These are phyloP conservation scores for Maniola hyperantus DNA, from an alignment of 2,888 invertebrate genomes.

Conservation along the genomic window DNA sequence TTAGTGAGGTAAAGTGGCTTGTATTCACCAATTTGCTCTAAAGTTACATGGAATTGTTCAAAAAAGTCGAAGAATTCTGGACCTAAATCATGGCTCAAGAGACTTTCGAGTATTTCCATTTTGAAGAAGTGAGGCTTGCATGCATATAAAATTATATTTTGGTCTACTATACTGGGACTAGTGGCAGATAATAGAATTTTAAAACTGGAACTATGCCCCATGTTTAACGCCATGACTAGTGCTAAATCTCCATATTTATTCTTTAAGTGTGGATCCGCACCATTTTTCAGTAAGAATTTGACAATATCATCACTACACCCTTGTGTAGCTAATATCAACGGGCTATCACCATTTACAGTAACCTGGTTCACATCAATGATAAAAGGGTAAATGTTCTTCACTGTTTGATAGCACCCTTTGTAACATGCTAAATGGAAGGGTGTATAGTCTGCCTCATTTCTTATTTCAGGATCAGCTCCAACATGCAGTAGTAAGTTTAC, in stretches of 20 bases:
- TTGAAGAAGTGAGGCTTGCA: slow-evolving; percentile 74
- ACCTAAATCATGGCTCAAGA: slow-evolving; percentile 66
- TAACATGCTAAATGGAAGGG: slow-evolving; percentile 75
- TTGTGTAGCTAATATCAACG: slow-evolving; percentile 64
- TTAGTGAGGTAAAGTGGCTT: slow-evolving; percentile 57
- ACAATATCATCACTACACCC: slow-evolving; percentile 61
- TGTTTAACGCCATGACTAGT: slow-evolving; percentile 62
- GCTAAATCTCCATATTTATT: slow-evolving; percentile 61
- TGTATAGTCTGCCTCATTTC: slow-evolving; percentile 64
- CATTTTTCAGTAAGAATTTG: slow-evolving; percentile 62
- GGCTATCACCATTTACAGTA: slow-evolving; percentile 61
- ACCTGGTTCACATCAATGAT: slow-evolving; percentile 63
- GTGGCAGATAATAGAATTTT: slow-evolving; percentile 59
- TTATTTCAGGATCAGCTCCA: slow-evolving; percentile 68
- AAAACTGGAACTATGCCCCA: slow-evolving; percentile 60
- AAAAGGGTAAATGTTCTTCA: slow-evolving; percentile 61
- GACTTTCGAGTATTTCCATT: slow-evolving; percentile 64
- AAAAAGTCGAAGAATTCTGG: slow-evolving; percentile 67
- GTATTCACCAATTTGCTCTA: slow-evolving; percentile 56
- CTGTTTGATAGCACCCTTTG: slow-evolving; percentile 61
- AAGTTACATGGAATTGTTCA: slow-evolving; percentile 56
- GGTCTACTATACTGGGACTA: slow-evolving; percentile 55
- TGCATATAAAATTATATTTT: slow-evolving; percentile 62
- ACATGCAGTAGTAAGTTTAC: slow-evolving; percentile 64
- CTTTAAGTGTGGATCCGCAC: slow-evolving; percentile 67